Evolutionary conservation across 2,797 vertebrate species (phyloP).

Genomic region (Hemitrygon akajei): DNA sequence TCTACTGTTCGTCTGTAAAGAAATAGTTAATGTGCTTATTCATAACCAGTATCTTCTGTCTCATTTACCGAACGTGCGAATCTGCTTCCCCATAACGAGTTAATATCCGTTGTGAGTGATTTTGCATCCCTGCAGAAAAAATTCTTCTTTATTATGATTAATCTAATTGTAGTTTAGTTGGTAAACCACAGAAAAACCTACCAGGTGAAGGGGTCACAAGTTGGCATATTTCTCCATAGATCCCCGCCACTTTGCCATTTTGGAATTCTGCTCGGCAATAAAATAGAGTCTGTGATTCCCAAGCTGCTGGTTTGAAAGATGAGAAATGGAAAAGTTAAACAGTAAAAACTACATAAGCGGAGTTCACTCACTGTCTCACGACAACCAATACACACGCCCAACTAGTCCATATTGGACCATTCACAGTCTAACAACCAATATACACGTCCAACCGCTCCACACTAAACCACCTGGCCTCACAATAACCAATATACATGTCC

Average conservation of each 20-base stretch:
- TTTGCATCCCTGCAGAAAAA: background rate
- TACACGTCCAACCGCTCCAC: too few relatives aligned
- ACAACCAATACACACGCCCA: too few relatives aligned
- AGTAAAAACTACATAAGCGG: background rate
- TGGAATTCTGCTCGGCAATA: conserved; percentile 34
- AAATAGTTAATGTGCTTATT: too few relatives aligned
- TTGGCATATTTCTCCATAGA: conserved; percentile 47
- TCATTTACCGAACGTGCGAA: too few relatives aligned
- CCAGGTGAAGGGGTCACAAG: conserved; percentile 44
- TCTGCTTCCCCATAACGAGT: too few relatives aligned
- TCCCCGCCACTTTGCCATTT: conserved; percentile 57
- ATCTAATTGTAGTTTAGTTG: background rate
- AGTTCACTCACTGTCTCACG: background rate
- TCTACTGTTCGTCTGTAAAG: too few relatives aligned
- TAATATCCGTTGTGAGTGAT: too few relatives aligned
- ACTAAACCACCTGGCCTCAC: too few relatives aligned
- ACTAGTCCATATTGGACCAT: too few relatives aligned
- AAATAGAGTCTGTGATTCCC: background rate
- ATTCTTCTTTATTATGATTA: background rate
- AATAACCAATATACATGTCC: too few relatives aligned
- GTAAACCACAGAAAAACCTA: conserved; percentile 47
- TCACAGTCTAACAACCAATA: background rate
- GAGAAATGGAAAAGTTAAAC: background rate
- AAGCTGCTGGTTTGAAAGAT: background rate
- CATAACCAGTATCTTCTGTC: too few relatives aligned